Percentiles rank a stretch among this genome's conserved stretches.
Conservation (phyloP, 23 tunicate genomes). For the Halocynthia aurantium region DNA sequence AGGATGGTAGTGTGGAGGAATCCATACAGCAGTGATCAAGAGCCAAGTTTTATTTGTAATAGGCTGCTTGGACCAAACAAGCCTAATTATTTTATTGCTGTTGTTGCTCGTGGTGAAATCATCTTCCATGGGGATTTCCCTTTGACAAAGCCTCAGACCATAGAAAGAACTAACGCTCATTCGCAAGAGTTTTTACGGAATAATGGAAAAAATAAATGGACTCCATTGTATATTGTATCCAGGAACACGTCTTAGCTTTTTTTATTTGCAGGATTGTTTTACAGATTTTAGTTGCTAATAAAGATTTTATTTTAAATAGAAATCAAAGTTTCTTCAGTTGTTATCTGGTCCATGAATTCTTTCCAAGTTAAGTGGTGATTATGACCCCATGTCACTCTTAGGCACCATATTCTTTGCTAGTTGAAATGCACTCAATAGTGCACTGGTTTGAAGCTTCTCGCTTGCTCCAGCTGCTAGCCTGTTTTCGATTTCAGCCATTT, state of each 20-base stretch:
- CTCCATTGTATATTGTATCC: constrained; percentile 15
- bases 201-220: constrained; percentile 7
- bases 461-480: constrained; percentile 80
- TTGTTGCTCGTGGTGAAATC: constrained; percentile 12
- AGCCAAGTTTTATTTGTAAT: background rate
- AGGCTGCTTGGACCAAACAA: constrained; percentile 21
- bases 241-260: background rate
- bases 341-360: no score
- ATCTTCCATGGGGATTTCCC: constrained; percentile 18
- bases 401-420: constrained; percentile 88
- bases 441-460: constrained; percentile 81
- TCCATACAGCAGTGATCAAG: background rate
- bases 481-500: constrained; percentile 87
- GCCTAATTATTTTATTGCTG: constrained; percentile 17
- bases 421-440: constrained; percentile 68
- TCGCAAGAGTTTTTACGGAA: background rate
- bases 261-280: background rate
- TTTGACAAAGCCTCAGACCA: constrained; percentile 3
- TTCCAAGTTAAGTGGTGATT: no score
- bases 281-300: background rate
- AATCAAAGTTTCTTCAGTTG: no score
- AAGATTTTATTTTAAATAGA: no score
- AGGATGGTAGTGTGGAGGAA: background rate
- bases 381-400: background rate
- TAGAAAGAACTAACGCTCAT: background rate